A percentile compares a stretch with the other conserved stretches of the same genome.
Evolutionary conservation across 2,797 vertebrate genomes (phyloP).

Genomic region (Spinus pinus): DNA sequence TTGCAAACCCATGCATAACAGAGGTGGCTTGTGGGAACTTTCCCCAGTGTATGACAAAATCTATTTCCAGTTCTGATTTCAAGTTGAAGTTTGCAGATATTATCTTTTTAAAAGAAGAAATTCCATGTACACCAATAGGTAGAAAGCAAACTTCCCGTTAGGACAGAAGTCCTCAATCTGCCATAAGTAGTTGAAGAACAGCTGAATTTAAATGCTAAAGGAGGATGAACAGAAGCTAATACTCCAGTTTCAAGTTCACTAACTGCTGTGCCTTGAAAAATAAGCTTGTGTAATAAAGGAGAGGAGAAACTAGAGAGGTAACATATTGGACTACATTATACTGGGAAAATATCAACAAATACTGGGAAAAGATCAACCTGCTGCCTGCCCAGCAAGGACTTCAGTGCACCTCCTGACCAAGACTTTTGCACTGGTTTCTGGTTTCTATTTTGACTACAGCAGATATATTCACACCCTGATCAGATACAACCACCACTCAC

Average conservation of each 20-base stretch:
- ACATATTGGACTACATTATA: not conserved
- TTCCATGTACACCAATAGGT: not conserved
- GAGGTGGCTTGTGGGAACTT: not conserved
- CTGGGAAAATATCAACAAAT: not conserved
- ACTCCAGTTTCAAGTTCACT: not conserved
- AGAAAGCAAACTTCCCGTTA: not conserved
- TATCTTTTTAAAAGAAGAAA: not conserved
- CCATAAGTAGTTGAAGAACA: not conserved
- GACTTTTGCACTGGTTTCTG: not conserved
- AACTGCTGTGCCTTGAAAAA: not conserved
- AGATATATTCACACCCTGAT: not conserved
- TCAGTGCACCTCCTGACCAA: not conserved
- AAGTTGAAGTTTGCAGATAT: not conserved
- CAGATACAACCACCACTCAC: not conserved
- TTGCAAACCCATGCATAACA: not conserved
- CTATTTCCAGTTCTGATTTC: not conserved
- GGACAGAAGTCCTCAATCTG: not conserved
- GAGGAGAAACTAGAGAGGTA: not conserved
- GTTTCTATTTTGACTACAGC: not conserved
- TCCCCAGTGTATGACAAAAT: not conserved
- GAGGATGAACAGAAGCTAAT: not conserved
- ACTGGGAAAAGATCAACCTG: not conserved
- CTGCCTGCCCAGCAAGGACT: not conserved
- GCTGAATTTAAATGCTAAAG: not conserved
- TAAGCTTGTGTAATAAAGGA: not conserved